A percentile compares a stretch with the other conserved stretches of the same genome.
phyloP scores from a whole-genome alignment of 2,888 invertebrate species.

The Erynnis tages region DNA sequence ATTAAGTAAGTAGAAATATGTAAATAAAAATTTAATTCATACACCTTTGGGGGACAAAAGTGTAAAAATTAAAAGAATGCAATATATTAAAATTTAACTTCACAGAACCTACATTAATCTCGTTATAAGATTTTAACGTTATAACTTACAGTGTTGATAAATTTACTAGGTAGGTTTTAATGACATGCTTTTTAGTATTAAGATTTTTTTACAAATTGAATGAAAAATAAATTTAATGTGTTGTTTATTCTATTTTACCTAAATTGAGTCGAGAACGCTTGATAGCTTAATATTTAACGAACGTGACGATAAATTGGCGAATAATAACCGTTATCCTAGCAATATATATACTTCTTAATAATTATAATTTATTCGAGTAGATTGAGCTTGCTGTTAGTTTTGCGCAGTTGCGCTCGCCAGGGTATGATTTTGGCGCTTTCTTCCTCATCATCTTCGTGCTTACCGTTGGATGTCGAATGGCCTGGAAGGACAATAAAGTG shows the following conservation, averaged over 20 bases:
- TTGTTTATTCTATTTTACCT: too few species aligned
- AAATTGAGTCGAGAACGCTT: too few species aligned
- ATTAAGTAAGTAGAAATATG: too few species aligned
- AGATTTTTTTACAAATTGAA: too few species aligned
- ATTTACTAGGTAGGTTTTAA: too few species aligned
- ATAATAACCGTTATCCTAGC: conserved; percentile 30
- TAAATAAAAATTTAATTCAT: conserved; percentile 1
- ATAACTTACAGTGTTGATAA: too few species aligned
- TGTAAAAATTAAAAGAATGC: not conserved
- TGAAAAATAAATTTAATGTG: too few species aligned
- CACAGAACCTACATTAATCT: too few species aligned
- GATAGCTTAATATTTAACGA: not conserved
- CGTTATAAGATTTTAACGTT: too few species aligned
- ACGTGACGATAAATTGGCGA: not conserved
- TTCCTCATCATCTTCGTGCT: conserved; percentile 75
- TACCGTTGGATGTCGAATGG: conserved; percentile 62
- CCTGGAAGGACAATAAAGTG: conserved; percentile 46
- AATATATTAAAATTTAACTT: not conserved
- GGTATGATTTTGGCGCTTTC: conserved; percentile 89
- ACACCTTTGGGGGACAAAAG: conserved; percentile 4
- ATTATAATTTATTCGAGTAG: conserved; percentile 82
- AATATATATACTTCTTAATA: conserved; percentile 31
- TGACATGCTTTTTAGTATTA: too few species aligned
- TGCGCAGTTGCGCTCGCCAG: conserved; percentile 93
- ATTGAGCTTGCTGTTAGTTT: conserved; percentile 94